Conservation (phyloP, 2,113 vertebrate species). For the Thamnophis sirtalis region DNA sequence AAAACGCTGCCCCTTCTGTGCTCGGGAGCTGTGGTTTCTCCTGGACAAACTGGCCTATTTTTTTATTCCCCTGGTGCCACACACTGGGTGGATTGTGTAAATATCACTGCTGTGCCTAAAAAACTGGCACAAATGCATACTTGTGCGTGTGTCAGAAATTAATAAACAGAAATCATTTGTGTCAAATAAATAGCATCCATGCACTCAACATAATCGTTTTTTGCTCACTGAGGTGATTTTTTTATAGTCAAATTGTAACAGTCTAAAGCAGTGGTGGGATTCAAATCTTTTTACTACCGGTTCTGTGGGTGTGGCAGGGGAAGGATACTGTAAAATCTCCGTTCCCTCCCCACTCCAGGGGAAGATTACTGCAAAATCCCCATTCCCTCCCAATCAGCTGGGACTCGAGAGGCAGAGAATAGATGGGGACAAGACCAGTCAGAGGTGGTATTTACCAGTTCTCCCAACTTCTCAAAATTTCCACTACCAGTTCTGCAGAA, state of each 20-base stretch:
- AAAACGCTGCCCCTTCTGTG: not conserved
- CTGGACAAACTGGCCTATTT: not conserved
- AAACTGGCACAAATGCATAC: not conserved
- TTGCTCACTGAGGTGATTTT: not conserved
- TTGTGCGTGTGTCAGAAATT: not conserved
- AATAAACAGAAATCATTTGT: conserved; percentile 1
- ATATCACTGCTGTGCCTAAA: not conserved
- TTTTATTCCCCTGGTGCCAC: not conserved
- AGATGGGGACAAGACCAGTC: too few relatives aligned
- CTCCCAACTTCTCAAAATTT: too few relatives aligned
- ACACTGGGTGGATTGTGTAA: not conserved
- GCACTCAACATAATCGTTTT: not conserved
- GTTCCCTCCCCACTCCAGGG: too few relatives aligned
- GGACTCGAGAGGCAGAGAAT: too few relatives aligned
- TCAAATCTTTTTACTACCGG: too few relatives aligned
- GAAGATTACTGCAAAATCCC: too few relatives aligned
- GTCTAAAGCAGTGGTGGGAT: not conserved
- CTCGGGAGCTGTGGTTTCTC: conserved; percentile 5
- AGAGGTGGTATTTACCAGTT: too few relatives aligned
- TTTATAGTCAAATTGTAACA: not conserved
- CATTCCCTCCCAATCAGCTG: too few relatives aligned
- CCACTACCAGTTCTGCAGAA: too few relatives aligned
- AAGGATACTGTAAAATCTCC: too few relatives aligned
- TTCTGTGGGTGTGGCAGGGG: too few relatives aligned
- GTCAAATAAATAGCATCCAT: not conserved